These are phyloP conservation scores for Colius striatus DNA, from an alignment of 2,113 vertebrate genomes.

Conservation along the genomic window DNA sequence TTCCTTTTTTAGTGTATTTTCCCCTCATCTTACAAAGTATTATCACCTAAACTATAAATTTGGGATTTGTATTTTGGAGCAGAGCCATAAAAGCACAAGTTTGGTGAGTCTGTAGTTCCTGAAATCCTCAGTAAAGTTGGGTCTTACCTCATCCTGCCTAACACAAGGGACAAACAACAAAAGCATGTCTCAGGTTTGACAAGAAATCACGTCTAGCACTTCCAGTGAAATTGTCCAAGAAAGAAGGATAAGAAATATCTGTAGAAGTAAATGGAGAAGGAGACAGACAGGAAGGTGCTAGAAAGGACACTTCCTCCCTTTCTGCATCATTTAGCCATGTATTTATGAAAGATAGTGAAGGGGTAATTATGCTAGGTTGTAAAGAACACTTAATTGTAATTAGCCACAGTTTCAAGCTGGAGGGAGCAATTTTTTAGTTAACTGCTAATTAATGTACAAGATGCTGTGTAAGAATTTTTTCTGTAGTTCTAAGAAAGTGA, in stretches of 20 bases:
- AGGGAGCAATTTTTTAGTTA: slow-evolving; percentile 75
- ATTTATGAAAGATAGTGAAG: slow-evolving; percentile 61
- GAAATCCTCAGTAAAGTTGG: neutral
- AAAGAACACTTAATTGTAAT: slow-evolving; percentile 66
- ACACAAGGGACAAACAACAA: neutral
- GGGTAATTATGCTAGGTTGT: slow-evolving; percentile 73
- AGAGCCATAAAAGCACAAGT: neutral
- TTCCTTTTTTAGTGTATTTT: neutral
- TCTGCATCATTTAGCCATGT: slow-evolving; percentile 53
- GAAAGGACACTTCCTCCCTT: slow-evolving; percentile 38
- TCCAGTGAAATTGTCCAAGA: neutral
- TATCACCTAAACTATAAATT: neutral
- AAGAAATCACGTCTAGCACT: neutral
- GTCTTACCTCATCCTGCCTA: neutral
- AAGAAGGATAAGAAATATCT: neutral
- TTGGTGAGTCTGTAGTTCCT: neutral
- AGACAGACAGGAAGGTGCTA: neutral
- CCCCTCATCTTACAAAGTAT: neutral
- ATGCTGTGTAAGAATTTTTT: neutral
- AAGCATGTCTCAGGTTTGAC: neutral
- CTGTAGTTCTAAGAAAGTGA: neutral
- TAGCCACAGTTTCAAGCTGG: slow-evolving; percentile 62
- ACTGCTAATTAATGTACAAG: slow-evolving; percentile 64
- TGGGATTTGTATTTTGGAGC: neutral
- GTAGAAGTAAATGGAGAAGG: neutral